Base-by-base conservation (phyloP, 2,888 invertebrate genomes). In the Eustalomyia histrio region DNA sequence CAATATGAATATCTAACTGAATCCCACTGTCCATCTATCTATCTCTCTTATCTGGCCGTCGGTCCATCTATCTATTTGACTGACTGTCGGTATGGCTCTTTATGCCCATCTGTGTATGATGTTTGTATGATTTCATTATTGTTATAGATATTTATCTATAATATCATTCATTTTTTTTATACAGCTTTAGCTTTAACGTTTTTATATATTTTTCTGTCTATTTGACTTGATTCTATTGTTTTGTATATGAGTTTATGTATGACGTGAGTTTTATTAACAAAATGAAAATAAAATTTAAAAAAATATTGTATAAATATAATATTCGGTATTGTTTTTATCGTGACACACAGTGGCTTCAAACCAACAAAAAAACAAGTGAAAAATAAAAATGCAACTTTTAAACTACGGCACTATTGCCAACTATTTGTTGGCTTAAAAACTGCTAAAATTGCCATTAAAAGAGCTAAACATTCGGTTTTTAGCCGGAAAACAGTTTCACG, bases 111-210 rank as follows among this genome's bases (percentile, higher is more conserved):
- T 35, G 35, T 35, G 35, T 35, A 10, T 35, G 1, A 12, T 39
- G 39, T 39, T 39, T 39, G 39, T 39, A 39, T 39, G 39, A 39
- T 12, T 39, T 29, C 29, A 14, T 39, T 39, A 39, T 39, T 12
- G 39, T 52, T 68, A 43, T 63, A 68, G 61, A 61, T 55, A 61
- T 75, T 61, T 75, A 75, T 75, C 60, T 75, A 75, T 67, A 75
- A 60, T 53, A 75, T 75, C 43, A 61, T 61, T 74, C 29, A 29
- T 29, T 29, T 29, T 29, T 29, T 29, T 29, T 39, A 39, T 12
- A 39, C 39, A 39, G 29, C 29, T 39, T 39, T 39, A 39, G 39
- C 39, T 39, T 39, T 12, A 39, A 14, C 39, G 9, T 39, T 39
- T 39, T n/a, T n/a, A n/a, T 39, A 12, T 39, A 39, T 39, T 39